These are phyloP conservation scores for Heterocephalus glaber DNA, from an alignment of 2,113 vertebrate species.

Conservation along the genomic window DNA sequence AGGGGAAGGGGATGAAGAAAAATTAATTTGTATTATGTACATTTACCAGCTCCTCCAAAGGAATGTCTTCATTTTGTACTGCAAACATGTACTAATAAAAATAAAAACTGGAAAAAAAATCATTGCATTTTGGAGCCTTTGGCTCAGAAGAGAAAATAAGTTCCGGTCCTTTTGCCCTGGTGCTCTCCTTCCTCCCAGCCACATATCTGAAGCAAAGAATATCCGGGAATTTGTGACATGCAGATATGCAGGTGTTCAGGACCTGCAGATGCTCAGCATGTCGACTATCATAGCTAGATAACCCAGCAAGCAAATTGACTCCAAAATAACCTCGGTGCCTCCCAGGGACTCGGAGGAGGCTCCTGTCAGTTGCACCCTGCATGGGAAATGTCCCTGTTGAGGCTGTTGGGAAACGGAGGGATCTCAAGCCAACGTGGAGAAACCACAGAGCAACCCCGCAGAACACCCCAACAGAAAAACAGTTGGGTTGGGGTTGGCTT, in stretches of 20 bases:
- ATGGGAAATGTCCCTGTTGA: fast-evolving
- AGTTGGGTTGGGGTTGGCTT: fast-evolving
- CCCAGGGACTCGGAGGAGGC: fast-evolving
- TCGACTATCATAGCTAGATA: not conserved
- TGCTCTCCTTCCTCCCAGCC: not conserved
- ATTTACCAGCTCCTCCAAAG: not conserved
- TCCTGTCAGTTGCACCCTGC: not conserved
- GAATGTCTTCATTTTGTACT: too few relatives aligned
- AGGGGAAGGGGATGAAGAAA: not conserved
- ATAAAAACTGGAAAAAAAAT: not conserved
- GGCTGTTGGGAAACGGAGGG: fast-evolving
- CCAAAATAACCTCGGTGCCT: fast-evolving
- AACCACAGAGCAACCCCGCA: fast-evolving
- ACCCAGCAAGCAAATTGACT: not conserved
- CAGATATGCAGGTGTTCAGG: too few relatives aligned
- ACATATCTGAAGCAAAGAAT: not conserved
- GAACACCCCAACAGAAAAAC: not conserved
- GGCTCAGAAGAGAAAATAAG: not conserved
- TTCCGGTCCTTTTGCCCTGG: not conserved
- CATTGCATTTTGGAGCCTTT: not conserved
- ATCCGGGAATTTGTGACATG: not conserved
- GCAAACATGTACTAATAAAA: not conserved
- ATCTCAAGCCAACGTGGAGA: not conserved
- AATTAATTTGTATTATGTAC: too few relatives aligned
- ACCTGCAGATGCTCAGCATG: too few relatives aligned